Evolutionary conservation across 1,140 invertebrate species (phyloP), one percentile per base, ranked within the genome.

Genomic region (Phenacoccus solenopsis): DNA sequence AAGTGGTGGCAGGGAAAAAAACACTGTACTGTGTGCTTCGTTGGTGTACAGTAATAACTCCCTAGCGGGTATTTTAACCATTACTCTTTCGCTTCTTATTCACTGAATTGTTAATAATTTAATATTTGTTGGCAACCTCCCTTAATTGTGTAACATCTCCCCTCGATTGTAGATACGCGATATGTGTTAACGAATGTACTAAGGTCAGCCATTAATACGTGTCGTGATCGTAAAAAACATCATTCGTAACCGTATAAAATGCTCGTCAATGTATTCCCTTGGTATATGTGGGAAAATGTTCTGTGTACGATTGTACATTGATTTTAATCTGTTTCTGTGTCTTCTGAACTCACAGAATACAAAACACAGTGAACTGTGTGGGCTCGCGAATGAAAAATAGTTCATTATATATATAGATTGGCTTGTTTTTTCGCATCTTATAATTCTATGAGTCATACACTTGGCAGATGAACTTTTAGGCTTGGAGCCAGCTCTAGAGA

Each of bases 11-110:
- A 32, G 30, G 30, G 13, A 49, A 9, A 49, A 49, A 49, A 49
- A 49, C 13, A 9, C 38, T n/a, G n/a, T n/a, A n/a, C n/a, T n/a
- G n/a, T n/a, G 20, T 49, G 12, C 38, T n/a, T 49, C 38, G 38
- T n/a, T n/a, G n/a, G n/a, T n/a, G n/a, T n/a, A n/a, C n/a, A n/a
- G 38, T 49, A 49, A 49, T n/a, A 49, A 64, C 25, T 64, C 59
- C 59, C 59, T 22, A 20, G 25, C 59, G 59, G 59, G 59, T 64
- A 64, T 64, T 64, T 64, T 20, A 64, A 64, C 59, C 59, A 64
- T 64, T 64, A 64, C 59, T 64, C 59, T 64, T 64, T 22, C 59
- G 59, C 25, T 64, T 64, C 59, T 64, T 64, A 64, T 64, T 27
- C 59, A 27, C 20, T 64, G 59, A 64, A 64, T 64, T 27, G 59